A percentile compares a stretch with the other conserved stretches of the same genome.
Conservation (phyloP, 2,797 vertebrate genomes). For the Microchirus variegatus region DNA sequence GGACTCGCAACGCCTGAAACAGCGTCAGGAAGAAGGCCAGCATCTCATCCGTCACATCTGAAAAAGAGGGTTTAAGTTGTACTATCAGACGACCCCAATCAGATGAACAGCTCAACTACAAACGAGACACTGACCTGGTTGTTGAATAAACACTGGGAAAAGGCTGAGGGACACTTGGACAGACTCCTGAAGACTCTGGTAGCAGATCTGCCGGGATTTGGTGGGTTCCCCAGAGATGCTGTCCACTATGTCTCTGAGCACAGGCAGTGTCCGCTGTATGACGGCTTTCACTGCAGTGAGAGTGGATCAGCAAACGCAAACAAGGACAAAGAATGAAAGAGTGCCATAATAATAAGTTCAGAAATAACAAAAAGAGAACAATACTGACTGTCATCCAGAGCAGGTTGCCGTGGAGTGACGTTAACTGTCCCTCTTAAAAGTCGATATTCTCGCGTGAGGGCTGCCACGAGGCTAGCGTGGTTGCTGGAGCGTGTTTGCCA, state of each 20-base stretch:
- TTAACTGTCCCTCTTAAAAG: constrained; percentile 84
- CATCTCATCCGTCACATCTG: constrained; percentile 98
- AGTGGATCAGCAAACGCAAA: not conserved
- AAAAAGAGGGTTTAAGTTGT: constrained; percentile 13
- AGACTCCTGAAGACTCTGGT: constrained; percentile 96
- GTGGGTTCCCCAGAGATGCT: constrained; percentile 95
- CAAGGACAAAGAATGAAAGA: not conserved
- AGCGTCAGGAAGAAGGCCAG: constrained; percentile 97
- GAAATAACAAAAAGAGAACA: not conserved
- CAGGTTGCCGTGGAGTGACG: constrained; percentile 65
- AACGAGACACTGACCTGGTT: constrained; percentile 87
- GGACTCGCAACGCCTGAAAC: constrained; percentile 95
- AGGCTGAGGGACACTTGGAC: constrained; percentile 96
- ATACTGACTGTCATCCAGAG: constrained; percentile 65
- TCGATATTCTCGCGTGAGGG: constrained; percentile 91
- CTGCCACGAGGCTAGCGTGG: constrained; percentile 88
- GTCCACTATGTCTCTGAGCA: constrained; percentile 93
- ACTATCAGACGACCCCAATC: not conserved
- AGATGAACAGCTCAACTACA: no score
- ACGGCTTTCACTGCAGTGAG: constrained; percentile 86
- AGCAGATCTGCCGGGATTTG: constrained; percentile 98
- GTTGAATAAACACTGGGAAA: constrained; percentile 96
- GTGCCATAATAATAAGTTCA: not conserved
- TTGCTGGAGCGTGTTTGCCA: constrained; percentile 93
- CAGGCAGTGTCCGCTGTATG: constrained; percentile 92